phyloP scores from a whole-genome alignment of 2,797 vertebrate species.

The Spatula versicolor region DNA sequence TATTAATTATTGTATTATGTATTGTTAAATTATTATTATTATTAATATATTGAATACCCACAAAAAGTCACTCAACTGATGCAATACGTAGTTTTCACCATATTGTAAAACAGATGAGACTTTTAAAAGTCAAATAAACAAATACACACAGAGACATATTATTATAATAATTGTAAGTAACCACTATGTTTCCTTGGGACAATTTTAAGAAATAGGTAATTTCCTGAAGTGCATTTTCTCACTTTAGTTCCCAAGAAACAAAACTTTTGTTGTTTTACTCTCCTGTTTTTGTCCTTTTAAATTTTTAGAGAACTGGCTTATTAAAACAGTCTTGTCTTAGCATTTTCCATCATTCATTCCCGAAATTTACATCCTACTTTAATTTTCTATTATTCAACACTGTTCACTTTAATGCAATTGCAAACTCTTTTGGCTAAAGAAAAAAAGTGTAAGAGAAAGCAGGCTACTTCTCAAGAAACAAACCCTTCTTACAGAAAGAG shows the following conservation, averaged over 20 bases:
- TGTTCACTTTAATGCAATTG: neutral
- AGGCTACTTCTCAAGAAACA: neutral
- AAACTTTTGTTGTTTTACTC: neutral
- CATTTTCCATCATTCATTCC: neutral
- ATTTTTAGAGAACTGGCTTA: neutral
- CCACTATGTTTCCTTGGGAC: neutral
- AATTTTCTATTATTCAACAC: neutral
- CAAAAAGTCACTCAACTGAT: neutral
- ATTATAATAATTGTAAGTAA: neutral
- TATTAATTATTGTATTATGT: neutral
- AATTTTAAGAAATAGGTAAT: neutral
- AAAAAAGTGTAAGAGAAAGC: neutral
- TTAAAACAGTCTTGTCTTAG: neutral
- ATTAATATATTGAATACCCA: neutral
- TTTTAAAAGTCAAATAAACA: neutral
- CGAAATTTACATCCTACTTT: neutral
- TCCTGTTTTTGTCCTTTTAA: neutral
- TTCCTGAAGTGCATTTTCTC: neutral
- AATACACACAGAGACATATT: neutral
- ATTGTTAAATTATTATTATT: no score
- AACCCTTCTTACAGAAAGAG: neutral
- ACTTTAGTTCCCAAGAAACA: neutral
- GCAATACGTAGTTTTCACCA: neutral
- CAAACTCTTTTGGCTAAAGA: neutral
- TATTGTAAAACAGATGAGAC: neutral